Evolutionary conservation across 2,797 vertebrate genomes (phyloP), one percentile per base, ranked within the genome.

Genomic region (Spinus pinus): DNA sequence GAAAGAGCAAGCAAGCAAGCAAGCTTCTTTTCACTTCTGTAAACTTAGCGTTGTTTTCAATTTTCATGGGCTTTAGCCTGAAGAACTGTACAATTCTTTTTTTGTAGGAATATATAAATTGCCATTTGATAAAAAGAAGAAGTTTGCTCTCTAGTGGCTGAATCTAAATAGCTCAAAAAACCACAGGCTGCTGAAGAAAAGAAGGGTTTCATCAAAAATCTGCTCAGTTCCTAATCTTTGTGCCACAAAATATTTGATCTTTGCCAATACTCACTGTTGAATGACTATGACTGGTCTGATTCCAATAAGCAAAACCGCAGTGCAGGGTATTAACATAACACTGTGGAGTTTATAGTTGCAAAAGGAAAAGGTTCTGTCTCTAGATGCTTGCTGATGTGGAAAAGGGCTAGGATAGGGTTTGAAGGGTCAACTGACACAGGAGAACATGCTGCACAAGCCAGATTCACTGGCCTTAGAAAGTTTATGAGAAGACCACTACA

Each of bases 141-240:
- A 98, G 98, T 97, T 98, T 98, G 98, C 98, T 98, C 98, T 98
- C 98, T 98, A 98, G 98, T 98, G 98, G 98, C 95, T 97, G 96
- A 98, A 96, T 97, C 97, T 77, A 97, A 98, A 98, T 93, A 89
- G 94, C 91, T 96, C 90, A 83, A 79, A 97, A 81, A 95, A 8
- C 3, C 53, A 94, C 72, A 96, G 80, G 30, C 66, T 87, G 57
- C n/a, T 78, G 75, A 82, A 86, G 74, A 86, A 95, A 93, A 70
- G 80, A 60, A 88, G 75, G 60, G 20, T 86, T 96, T 75, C 7
- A 79, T 42, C 11, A 35, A 62, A 94, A 89, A 60, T 10, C 3
- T 75, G 19, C 30, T 87, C 30, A 12, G 25, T 51, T 84, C 47
- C 73, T 80, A 54, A 60, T 85, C 77, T 91, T 69, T 75, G 41